Evolutionary conservation across 2,888 invertebrate species (phyloP), one percentile per base, ranked within the genome.

Genomic region (Pollenia labialis): DNA sequence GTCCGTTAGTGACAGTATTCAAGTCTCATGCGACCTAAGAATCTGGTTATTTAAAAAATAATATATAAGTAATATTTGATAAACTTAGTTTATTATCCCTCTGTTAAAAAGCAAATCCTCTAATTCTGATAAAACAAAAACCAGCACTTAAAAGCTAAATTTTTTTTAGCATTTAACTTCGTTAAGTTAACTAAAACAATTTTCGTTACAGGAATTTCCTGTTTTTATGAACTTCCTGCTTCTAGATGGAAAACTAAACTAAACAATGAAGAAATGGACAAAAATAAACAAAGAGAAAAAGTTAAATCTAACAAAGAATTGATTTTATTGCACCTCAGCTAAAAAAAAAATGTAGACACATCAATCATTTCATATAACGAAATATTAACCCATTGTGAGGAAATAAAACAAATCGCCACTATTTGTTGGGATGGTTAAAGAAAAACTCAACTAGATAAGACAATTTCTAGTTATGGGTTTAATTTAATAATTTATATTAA

Each of bases 211-310:
- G 79, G 74, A 86, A 80, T 75, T 82, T 86, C 79, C 82, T 86
- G 40, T 58, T 86, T 64, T 74, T 79, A 69, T 74, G 74, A 82
- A 85, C 85, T 69, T 87, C 87, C 87, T 87, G 77, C 56, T 50
- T 42, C 9, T 50, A 79, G 64, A 46, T 11, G 6, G 60, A 14
- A 44, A 54, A 60, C 2, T 9, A 4, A 54, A 60, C 2, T 9
- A 4, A 48, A 68, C 12, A 56, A 42, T 9, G 56, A 62, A 40
- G 40, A 58, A 79, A 44, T 42, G 2, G 7, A 16, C 48, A 64
- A 69, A 48, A 52, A 54, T 48, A 54, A 77, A 68, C 32, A 72
- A 56, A 58, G 50, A 23, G 42, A 68, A 81, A 66, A 60, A 16
- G 3, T 42, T 52, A 71, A 77, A 64, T 79, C 66, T 48, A 79